These are phyloP conservation scores for Dynastes grantii DNA, from an alignment of 2,888 invertebrate genomes.

Conservation along the genomic window DNA sequence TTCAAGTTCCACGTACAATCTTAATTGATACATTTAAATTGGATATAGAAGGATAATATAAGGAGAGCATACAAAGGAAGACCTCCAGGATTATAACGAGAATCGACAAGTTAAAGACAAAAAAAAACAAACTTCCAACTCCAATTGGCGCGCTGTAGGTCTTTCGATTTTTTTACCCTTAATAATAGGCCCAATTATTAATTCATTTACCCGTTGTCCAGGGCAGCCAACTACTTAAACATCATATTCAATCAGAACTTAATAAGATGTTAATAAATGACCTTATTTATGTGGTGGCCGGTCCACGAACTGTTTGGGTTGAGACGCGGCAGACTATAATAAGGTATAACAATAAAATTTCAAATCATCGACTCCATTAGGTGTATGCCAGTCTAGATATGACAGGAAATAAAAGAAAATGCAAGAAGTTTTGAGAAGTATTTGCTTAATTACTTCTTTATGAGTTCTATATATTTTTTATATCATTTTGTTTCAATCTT, in stretches of 20 bases:
- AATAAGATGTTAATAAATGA: constrained; percentile 56
- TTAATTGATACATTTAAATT: constrained; percentile 32
- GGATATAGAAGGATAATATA: neutral
- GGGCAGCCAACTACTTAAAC: constrained; percentile 50
- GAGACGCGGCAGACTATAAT: too few species aligned
- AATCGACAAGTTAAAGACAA: neutral
- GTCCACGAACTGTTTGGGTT: constrained; percentile 18
- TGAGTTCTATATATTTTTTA: too few species aligned
- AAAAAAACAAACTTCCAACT: neutral
- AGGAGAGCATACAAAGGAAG: neutral
- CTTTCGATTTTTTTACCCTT: constrained; percentile 41
- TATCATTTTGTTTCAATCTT: too few species aligned
- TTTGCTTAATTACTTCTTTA: too few species aligned
- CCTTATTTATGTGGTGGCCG: constrained; percentile 45
- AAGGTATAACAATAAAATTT: neutral
- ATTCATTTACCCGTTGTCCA: constrained; percentile 49
- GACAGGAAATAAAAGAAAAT: too few species aligned
- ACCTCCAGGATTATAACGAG: constrained; percentile 12
- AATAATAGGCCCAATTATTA: constrained; percentile 54
- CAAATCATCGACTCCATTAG: neutral
- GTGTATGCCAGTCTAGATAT: neutral
- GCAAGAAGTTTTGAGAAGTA: too few species aligned
- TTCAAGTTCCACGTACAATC: neutral
- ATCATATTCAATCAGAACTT: constrained; percentile 52
- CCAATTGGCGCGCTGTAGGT: constrained; percentile 51